Base-by-base conservation (phyloP, 2,113 vertebrate species). In the Leptocoma aspasia region DNA sequence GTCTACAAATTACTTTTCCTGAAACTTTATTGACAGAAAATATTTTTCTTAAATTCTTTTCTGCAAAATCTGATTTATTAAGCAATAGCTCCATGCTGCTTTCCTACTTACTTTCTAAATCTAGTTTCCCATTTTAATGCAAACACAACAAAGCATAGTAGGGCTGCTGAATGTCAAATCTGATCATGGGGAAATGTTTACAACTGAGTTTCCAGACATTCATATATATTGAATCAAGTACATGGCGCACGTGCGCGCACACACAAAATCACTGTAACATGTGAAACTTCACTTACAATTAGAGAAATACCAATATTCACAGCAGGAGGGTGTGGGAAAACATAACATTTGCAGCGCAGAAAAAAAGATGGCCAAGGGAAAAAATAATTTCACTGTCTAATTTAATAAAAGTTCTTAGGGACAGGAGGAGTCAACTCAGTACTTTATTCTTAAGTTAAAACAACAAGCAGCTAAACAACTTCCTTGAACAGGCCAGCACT, bases 241-340 rank as follows among this genome's bases (percentile, higher is more conserved):
- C 44, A 86, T 0, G 1, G 69, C 2, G 1, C 72, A 92, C 5
- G 5, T 75, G 82, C 4, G 2, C 27, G 35, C 33, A 61, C 41
- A 80, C 50, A 82, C 18, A 84, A 31, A 82, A 56, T 71, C 84
- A 56, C 65, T n/a, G 42, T 78, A 91, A 94, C 64, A 71, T 81
- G 57, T 80, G 94, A 94, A 90, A 90, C 82, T 92, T 96, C 88
- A 92, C 79, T 94, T 90, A 87, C 45, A 87, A 94, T 89, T 92
- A 94, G 53, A 91, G 57, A 92, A 87, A 91, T 86, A 89, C 28
- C 44, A 72, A 68, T 49, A 75, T 20, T 59, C 91, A 84, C 63
- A 52, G 70, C 33, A 6, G 82, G 82, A 91, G 84, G 76, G 69
- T 82, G 66, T 91, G 63, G 87, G 84, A 95, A 94, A 95, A 94